Base-by-base conservation (phyloP, 2,888 invertebrate species). In the Hypomecis atomaria region DNA sequence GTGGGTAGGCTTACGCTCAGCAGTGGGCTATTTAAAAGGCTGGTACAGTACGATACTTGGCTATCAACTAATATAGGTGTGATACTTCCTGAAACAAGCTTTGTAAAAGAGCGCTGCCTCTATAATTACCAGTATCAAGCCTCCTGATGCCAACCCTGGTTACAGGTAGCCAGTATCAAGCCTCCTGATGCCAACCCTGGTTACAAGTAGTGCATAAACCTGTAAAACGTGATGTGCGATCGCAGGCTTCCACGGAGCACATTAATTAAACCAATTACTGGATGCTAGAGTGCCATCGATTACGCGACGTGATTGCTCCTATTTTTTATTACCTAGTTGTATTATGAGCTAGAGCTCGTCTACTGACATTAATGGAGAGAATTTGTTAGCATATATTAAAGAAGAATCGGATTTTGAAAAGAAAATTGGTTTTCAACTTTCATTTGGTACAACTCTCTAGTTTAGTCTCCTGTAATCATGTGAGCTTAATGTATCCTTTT, bases 231-330 rank as follows among this genome's bases (percentile, higher is more conserved):
- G 69, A 71, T 67, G 60, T 68, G 71, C 66, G 65, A 64, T 66
- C 50, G 45, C 59, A 59, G 62, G 57, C 69, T 66, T 69, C 65
- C 66, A 63, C 52, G 62, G 49, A 48, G 64, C 59, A 63, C 71
- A 74, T 71, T 71, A 73, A 76, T 73, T 72, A 71, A 67, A 66
- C 54, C 71, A 71, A 76, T 74, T 69, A 69, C 59, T 54, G 57
- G 59, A 59, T 13, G 56, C 13, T 55, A 50, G 55, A 54, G 56
- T 61, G 38, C 50, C 62, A 66, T 56, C 61, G 58, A 65, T 65
- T 67, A 58, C 43, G 38, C 40, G 43, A 13, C 10, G 42, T 37
- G 58, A 55, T 58, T 57, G 57, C 33, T 65, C 52, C 40, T 49
- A 64, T 52, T 63, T 63, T 70, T 63, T 58, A 63, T 60, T 47